Conservation (phyloP, 1,140 invertebrate genomes). For the Conus betulinus region DNA sequence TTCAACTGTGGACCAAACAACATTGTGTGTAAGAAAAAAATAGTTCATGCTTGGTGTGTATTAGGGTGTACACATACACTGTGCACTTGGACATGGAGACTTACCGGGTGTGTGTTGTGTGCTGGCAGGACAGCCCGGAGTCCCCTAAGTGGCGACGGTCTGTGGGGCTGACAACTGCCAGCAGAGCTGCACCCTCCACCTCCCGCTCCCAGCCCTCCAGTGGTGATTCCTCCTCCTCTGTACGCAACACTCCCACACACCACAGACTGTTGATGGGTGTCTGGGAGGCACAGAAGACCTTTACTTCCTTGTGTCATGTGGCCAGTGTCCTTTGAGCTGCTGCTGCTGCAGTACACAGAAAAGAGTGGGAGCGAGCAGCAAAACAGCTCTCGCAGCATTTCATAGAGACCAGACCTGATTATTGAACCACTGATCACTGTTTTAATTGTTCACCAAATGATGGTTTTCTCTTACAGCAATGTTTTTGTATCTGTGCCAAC, state of each 20-base stretch:
- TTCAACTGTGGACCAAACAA: no score
- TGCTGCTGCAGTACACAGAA: background rate
- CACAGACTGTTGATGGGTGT: background rate
- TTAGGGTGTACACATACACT: no score
- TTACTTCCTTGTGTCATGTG: background rate
- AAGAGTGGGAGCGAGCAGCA: background rate
- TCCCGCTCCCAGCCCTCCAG: slow-evolving; percentile 68
- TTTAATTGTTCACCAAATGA: background rate
- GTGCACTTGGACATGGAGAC: no score
- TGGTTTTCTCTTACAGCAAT: background rate
- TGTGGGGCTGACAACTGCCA: background rate
- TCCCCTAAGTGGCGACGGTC: slow-evolving; percentile 29
- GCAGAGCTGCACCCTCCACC: slow-evolving; percentile 76
- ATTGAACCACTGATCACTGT: no score
- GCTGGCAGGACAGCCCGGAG: slow-evolving; percentile 32
- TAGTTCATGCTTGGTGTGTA: no score
- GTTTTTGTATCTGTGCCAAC: no score
- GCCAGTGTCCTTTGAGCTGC: background rate
- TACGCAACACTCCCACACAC: background rate
- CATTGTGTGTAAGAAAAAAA: no score
- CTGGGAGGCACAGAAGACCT: background rate
- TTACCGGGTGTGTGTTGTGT: background rate
- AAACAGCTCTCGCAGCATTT: background rate
- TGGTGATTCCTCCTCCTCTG: background rate
- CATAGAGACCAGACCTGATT: no score